Conservation (phyloP, 2,113 vertebrate species). For the Siphamia tubifer region DNA sequence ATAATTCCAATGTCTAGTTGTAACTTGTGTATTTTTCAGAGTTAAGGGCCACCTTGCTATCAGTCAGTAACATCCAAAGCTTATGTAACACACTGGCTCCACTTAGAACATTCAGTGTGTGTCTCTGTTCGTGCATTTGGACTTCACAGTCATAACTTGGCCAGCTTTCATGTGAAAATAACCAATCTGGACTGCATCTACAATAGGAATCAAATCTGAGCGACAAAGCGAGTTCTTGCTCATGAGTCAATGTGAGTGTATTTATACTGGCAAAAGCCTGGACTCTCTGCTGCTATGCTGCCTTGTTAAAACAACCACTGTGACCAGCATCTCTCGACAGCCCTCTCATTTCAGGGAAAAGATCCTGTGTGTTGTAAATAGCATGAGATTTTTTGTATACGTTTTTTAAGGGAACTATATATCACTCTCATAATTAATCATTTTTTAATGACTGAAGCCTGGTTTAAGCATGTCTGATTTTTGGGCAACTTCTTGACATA, state of each 20-base stretch:
- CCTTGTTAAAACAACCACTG: slow-evolving; percentile 48
- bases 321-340: background rate
- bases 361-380: slow-evolving; percentile 32
- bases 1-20: background rate
- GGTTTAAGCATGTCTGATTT: slow-evolving; percentile 10
- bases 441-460: background rate
- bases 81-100: slow-evolving; percentile 34
- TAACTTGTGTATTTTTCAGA: background rate
- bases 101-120: slow-evolving; percentile 7
- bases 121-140: slow-evolving; percentile 24
- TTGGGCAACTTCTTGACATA: background rate
- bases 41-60: background rate
- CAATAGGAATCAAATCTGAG: slow-evolving; percentile 44
- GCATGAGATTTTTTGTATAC: background rate
- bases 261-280: slow-evolving; percentile 47
- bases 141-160: slow-evolving; percentile 50
- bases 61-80: slow-evolving; percentile 1
- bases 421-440: slow-evolving; percentile 11
- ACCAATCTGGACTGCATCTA: slow-evolving; percentile 38
- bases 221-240: slow-evolving; percentile 27
- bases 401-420: background rate
- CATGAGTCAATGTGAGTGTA: slow-evolving; percentile 46
- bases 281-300: slow-evolving; percentile 43
- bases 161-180: slow-evolving; percentile 39
- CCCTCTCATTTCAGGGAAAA: slow-evolving; percentile 29